phyloP scores from a whole-genome alignment of 1,140 invertebrate genomes.

The Aphaenogaster rudis region DNA sequence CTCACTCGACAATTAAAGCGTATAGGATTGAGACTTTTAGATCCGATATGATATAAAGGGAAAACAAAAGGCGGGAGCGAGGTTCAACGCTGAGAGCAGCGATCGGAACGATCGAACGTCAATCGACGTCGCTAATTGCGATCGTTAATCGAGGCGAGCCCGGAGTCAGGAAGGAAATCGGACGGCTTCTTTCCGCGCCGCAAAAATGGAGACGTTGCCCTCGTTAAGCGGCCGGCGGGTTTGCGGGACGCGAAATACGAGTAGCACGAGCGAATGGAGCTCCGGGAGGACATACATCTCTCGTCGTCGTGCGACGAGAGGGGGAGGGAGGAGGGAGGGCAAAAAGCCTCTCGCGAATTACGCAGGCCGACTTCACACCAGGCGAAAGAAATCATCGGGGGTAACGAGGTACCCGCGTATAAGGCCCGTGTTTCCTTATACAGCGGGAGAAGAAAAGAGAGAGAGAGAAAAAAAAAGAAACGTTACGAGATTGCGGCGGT shows the following conservation, averaged over 20 bases:
- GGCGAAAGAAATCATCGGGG: slow-evolving; percentile 55
- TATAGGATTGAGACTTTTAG: slow-evolving; percentile 19
- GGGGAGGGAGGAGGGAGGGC: background rate
- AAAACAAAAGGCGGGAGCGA: background rate
- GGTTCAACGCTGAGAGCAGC: background rate
- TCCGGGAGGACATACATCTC: slow-evolving; percentile 15
- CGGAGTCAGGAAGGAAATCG: slow-evolving; percentile 9
- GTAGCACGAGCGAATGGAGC: slow-evolving; percentile 16
- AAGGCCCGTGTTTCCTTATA: slow-evolving; percentile 46
- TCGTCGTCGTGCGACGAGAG: background rate
- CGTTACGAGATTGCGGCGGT: slow-evolving; percentile 22
- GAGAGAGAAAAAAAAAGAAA: background rate
- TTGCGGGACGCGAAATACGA: slow-evolving; percentile 36
- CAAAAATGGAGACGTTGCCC: slow-evolving; percentile 43
- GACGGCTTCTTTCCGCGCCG: background rate
- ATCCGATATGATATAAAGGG: background rate
- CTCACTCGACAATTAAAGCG: slow-evolving; percentile 1
- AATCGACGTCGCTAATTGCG: slow-evolving; percentile 24
- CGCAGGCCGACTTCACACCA: slow-evolving; percentile 43
- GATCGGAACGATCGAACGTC: background rate
- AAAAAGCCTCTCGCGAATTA: slow-evolving; percentile 58
- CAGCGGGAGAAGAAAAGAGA: background rate
- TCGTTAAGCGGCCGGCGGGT: slow-evolving; percentile 34
- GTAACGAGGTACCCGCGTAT: slow-evolving; percentile 64
- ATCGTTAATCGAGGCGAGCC: slow-evolving; percentile 28